A percentile compares a stretch with the other conserved stretches of the same genome.
These are phyloP conservation scores for Eufriesea mexicana DNA, from an alignment of 1,140 invertebrate species.

Conservation along the genomic window DNA sequence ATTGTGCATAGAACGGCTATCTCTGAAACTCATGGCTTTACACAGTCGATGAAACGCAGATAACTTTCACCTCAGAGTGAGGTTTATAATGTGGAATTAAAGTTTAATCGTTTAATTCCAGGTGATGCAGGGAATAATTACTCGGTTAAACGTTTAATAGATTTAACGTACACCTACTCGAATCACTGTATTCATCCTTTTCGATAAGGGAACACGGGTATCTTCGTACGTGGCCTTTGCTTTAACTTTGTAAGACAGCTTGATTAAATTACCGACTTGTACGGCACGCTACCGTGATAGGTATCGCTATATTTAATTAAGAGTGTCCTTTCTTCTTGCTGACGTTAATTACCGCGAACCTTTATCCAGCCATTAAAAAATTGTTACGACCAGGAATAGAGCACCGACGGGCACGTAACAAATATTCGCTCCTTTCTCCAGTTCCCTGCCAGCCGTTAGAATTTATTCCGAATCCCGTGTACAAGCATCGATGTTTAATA, in stretches of 20 bases:
- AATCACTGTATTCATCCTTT: neutral
- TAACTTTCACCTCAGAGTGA: neutral
- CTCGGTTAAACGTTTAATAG: neutral
- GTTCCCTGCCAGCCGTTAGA: too few species aligned
- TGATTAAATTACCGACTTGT: conserved; percentile 23
- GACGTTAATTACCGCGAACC: conserved; percentile 24
- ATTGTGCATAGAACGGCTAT: neutral
- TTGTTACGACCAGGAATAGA: neutral
- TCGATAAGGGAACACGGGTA: conserved; percentile 6
- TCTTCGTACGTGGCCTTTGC: neutral
- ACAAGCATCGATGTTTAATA: too few species aligned
- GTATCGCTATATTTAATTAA: conserved; percentile 43
- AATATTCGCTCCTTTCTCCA: neutral
- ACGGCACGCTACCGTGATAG: conserved; percentile 22
- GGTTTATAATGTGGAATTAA: neutral
- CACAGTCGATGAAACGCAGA: neutral
- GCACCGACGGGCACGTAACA: neutral
- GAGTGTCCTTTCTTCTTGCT: conserved; percentile 20
- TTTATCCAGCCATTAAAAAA: conserved; percentile 24
- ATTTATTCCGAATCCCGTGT: too few species aligned
- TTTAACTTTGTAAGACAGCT: conserved; percentile 22
- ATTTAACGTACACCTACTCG: neutral
- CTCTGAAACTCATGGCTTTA: too few species aligned
- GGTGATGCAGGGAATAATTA: neutral
- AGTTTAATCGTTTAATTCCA: neutral